Conservation (phyloP, 2,888 invertebrate species). For the Glyphotaelius pellucidus region DNA sequence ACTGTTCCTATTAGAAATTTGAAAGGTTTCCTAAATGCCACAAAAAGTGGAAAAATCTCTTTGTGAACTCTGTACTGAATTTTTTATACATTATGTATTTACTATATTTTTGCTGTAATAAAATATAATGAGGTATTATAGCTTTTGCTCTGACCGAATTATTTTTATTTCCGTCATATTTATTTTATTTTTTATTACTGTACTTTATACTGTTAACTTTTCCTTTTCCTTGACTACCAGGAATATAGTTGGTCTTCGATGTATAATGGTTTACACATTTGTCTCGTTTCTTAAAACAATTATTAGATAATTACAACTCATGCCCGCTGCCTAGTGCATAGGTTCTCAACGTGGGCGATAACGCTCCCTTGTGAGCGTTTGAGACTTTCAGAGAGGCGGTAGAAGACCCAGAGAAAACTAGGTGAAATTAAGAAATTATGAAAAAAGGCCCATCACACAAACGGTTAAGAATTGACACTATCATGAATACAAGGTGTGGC, state of each 20-base stretch:
- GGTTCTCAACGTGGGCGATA: no score
- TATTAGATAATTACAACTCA: not conserved
- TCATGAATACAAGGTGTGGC: no score
- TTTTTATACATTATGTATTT: not conserved
- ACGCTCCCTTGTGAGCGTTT: no score
- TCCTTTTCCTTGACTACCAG: not conserved
- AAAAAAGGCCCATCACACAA: no score
- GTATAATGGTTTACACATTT: not conserved
- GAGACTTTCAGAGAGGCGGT: no score
- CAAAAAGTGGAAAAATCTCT: not conserved
- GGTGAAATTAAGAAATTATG: no score
- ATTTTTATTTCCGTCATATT: not conserved
- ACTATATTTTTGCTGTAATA: not conserved
- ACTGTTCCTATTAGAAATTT: not conserved
- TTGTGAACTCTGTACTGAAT: not conserved
- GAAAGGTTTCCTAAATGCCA: not conserved
- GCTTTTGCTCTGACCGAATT: not conserved
- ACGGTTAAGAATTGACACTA: no score
- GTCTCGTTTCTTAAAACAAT: not conserved
- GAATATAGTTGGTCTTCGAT: not conserved
- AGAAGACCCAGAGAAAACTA: no score
- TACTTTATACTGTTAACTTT: not conserved
- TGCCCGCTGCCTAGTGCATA: not conserved
- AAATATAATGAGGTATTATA: not conserved
- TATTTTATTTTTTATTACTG: not conserved